Evolutionary conservation across 2,888 invertebrate genomes (phyloP), one percentile per base, ranked within the genome.

Genomic region (Syritta pipiens): DNA sequence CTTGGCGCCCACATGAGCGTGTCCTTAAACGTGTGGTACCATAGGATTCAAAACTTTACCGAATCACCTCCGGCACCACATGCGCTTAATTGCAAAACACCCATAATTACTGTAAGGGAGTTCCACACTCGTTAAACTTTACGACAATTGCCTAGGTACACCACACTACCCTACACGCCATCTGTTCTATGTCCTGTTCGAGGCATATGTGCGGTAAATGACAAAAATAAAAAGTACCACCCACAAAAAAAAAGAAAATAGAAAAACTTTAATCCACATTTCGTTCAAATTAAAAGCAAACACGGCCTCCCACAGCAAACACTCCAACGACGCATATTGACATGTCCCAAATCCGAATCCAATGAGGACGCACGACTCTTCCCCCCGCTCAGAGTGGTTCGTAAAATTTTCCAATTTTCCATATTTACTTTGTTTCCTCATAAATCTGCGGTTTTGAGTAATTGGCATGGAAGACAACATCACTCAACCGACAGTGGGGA

Each of bases 371-470:
- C 57, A n/a, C n/a, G n/a, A n/a, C n/a, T n/a, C n/a, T n/a, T 20
- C 22, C 32, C 3, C 9, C n/a, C 26, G 35, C 46, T 20, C 37
- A 53, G 32, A 30, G 57, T 37, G 1, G 24, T 7, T 71, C 63
- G 40, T 65, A 55, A 77, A 65, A 72, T 77, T 65, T 65, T 65
- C 71, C 72, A 77, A 72, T 77, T 72, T 72, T 32, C 59, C 19
- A 42, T 77, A 72, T 77, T 77, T 77, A 72, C 72, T 65, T 60
- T 77, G 72, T 55, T 48, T 48, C 44, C 12, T 55, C 72, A 59
- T 77, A 77, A 72, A 65, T 77, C 77, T 72, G 77, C 53, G 77
- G 77, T 40, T 77, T 77, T 72, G 72, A 77, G 72, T 77, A 77
- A 77, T 77, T 77, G 72, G 77, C 53, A 51, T 63, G n/a, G 20